Evolutionary conservation across 2,888 invertebrate species (phyloP).

Genomic region (Clostera curtula): DNA sequence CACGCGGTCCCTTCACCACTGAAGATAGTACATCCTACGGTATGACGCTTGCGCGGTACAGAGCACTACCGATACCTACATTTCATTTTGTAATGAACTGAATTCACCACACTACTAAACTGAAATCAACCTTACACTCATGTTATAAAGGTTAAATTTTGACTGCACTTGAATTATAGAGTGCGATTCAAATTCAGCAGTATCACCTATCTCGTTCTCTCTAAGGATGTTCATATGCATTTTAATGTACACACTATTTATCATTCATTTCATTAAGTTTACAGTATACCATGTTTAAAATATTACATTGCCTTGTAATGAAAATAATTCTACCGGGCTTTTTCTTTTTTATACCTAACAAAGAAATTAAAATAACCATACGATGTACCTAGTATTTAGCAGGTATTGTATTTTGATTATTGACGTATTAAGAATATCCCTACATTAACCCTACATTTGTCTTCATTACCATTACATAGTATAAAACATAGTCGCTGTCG

Average conservation of each 20-base stretch:
- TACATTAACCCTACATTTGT: too few species aligned
- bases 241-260: slow-evolving; percentile 37
- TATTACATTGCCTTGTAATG: too few species aligned
- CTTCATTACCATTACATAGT: too few species aligned
- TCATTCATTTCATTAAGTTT: too few species aligned
- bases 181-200: slow-evolving; percentile 34
- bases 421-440: too few species aligned
- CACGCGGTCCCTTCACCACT: slow-evolving; percentile 41
- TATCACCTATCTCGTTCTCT: slow-evolving; percentile 31
- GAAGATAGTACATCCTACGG: slow-evolving; percentile 25
- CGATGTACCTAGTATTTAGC: too few species aligned
- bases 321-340: too few species aligned
- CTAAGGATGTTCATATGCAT: slow-evolving; percentile 35
- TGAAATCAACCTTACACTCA: slow-evolving; percentile 18
- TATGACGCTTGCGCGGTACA: slow-evolving; percentile 49
- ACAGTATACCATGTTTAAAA: too few species aligned
- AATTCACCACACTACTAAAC: slow-evolving; percentile 17
- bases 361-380: too few species aligned
- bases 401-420: too few species aligned
- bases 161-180: slow-evolving; percentile 21
- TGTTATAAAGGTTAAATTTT: slow-evolving; percentile 16
- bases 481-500: too few species aligned
- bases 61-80: slow-evolving; percentile 34
- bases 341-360: too few species aligned
- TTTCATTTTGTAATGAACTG: slow-evolving; percentile 60